A percentile compares a stretch with the other conserved stretches of the same genome.
Evolutionary conservation across 1,140 invertebrate species (phyloP).

Genomic region (Pseudobourletiella spinata): DNA sequence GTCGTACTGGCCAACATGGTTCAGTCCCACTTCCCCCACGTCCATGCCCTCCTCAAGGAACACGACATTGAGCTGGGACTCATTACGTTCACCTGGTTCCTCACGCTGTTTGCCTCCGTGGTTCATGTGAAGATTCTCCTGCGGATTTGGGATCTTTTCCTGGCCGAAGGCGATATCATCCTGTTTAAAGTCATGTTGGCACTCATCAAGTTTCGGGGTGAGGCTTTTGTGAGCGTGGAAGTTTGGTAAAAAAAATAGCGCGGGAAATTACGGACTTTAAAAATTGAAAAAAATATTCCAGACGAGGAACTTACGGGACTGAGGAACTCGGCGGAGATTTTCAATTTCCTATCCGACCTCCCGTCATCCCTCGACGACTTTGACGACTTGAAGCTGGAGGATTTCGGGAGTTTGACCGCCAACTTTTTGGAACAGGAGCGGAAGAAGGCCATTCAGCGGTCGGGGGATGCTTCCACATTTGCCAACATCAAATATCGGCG

Average conservation of each 20-base stretch:
- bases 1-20: constrained; percentile 84
- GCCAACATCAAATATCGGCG: constrained; percentile 53
- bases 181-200: constrained; percentile 93
- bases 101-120: constrained; percentile 95
- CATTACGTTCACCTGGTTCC: constrained; percentile 95
- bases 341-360: constrained; percentile 90
- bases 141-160: constrained; percentile 94
- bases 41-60: constrained; percentile 78
- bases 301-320: constrained; percentile 68
- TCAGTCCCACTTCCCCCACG: constrained; percentile 75
- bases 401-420: constrained; percentile 21
- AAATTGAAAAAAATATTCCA: too few relatives aligned
- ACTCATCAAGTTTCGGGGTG: constrained; percentile 84
- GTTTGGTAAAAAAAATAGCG: too few relatives aligned
- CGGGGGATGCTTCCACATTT: neutral
- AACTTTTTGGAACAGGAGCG: constrained; percentile 29
- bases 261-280: too few relatives aligned
- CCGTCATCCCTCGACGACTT: constrained; percentile 87
- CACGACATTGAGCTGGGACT: constrained; percentile 85
- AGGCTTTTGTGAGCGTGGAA: too few relatives aligned
- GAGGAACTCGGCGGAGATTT: constrained; percentile 92
- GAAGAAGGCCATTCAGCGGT: neutral
- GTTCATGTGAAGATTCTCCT: constrained; percentile 95
- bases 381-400: constrained; percentile 44
- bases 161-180: constrained; percentile 87